A percentile compares a stretch with the other conserved stretches of the same genome.
These are phyloP conservation scores for Chloromyia formosa DNA, from an alignment of 2,888 invertebrate genomes.

Conservation along the genomic window DNA sequence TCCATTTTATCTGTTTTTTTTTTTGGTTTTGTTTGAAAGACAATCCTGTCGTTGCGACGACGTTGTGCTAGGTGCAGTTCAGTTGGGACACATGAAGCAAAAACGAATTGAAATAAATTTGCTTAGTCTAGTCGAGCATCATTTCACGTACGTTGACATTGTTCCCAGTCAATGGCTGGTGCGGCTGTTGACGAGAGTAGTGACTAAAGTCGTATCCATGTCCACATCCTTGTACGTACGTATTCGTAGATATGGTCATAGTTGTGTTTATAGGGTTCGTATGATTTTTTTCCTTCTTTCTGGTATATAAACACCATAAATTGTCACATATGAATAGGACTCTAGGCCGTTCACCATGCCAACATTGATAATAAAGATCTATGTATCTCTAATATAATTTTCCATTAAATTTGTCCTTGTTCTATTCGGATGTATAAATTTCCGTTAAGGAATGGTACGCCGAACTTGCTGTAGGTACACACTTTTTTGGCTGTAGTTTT, in stretches of 20 bases:
- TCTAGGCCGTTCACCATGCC: neutral
- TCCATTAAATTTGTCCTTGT: conserved; percentile 46
- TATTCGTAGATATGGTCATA: neutral
- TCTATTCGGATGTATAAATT: conserved; percentile 27
- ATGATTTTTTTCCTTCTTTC: conserved; percentile 42
- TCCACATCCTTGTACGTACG: neutral
- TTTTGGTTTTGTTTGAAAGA: neutral
- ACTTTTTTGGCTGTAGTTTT: neutral
- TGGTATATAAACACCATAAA: conserved; percentile 36
- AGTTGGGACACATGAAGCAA: neutral
- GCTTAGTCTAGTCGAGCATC: neutral
- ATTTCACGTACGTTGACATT: neutral
- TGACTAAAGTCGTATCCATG: neutral
- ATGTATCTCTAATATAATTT: conserved; percentile 45
- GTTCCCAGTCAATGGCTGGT: neutral
- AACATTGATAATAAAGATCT: conserved; percentile 18
- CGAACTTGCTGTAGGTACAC: neutral
- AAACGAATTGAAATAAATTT: neutral
- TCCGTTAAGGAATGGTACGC: neutral
- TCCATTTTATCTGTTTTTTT: conserved; percentile 20
- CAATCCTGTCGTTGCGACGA: too few relatives aligned
- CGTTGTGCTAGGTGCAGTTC: too few relatives aligned
- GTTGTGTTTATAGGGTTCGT: conserved; percentile 25
- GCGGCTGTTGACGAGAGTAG: neutral
- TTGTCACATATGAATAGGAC: conserved; percentile 40